These are phyloP conservation scores for Magallana angulata DNA, from an alignment of 1,140 invertebrate genomes.

Conservation along the genomic window DNA sequence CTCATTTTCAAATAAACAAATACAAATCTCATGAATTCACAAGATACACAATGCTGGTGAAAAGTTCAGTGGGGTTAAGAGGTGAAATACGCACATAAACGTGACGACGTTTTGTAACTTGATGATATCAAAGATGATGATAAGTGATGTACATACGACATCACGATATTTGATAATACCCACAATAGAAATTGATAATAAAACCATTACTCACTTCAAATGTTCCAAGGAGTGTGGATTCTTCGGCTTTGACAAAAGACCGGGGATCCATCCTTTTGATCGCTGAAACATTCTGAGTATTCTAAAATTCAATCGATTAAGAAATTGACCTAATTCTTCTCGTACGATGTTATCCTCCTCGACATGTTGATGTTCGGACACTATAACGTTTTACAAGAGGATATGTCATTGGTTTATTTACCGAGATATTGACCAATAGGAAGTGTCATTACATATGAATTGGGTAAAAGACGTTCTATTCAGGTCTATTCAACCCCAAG, in stretches of 20 bases:
- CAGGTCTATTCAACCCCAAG: background rate
- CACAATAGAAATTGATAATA: background rate
- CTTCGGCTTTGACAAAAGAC: constrained; percentile 93
- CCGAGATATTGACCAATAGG: background rate
- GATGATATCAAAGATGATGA: no score
- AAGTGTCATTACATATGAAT: background rate
- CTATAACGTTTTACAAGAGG: background rate
- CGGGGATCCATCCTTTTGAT: constrained; percentile 81
- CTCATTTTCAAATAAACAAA: no score
- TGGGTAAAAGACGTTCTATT: background rate
- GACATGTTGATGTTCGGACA: constrained; percentile 22
- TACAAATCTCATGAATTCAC: no score
- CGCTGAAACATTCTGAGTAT: constrained; percentile 69
- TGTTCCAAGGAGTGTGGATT: constrained; percentile 97
- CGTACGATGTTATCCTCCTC: background rate
- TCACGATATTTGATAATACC: no score
- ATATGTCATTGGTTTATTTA: background rate
- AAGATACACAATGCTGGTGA: no score
- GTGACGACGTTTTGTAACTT: background rate
- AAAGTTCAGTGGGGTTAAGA: no score
- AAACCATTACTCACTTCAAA: constrained; percentile 86
- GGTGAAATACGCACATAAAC: background rate
- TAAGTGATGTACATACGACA: no score
- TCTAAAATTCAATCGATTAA: background rate
- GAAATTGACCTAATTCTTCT: constrained; percentile 15